Evolutionary conservation across 2,888 invertebrate genomes (phyloP), one percentile per base, ranked within the genome.

Genomic region (Drosophila mulleri): DNA sequence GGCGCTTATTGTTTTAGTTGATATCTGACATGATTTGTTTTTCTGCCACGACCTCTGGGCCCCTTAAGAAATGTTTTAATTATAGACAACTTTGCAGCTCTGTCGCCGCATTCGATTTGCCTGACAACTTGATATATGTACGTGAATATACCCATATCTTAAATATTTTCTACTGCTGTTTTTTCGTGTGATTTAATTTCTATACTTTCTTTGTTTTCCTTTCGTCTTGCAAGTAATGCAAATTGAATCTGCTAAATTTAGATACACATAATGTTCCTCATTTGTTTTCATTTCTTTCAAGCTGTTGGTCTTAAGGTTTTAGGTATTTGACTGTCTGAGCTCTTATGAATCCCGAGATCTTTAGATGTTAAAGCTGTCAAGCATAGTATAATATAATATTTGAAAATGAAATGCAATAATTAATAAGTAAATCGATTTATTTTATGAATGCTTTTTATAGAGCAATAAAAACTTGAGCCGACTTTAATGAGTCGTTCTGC

Each of bases 1-100:
- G 84, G 69, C 68, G 86, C 76, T 88, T 82, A 84, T 84, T 84
- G 83, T 84, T 84, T 88, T 83, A 83, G 78, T 73, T 80, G 74
- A 83, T 88, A 78, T 83, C 45, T 71, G 80, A 76, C 83, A 80
- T 83, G 88, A 88, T 80, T 83, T 72, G 86, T 88, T 83, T 80
- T 70, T 48, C 37, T n/a, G 11, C 57, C 44, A 2, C 56, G 70
- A 57, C 70, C 53, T 41, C 52, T 3, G 5, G 14, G 26, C 57
- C 11, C 18, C 18, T 16, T 3, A 16, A 41, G 6, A 57, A 78
- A 77, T 67, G 66, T 76, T 81, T 86, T 83, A 82, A 82, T 82
- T 82, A 82, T 73, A 41, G 59, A 48, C 26, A 37, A 26, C 14
- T 42, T 14, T 11, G 29, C 35, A 37, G 7, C 12, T 59, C 8